phyloP scores from a whole-genome alignment of 2,113 vertebrate genomes.

The Archilochus colubris region DNA sequence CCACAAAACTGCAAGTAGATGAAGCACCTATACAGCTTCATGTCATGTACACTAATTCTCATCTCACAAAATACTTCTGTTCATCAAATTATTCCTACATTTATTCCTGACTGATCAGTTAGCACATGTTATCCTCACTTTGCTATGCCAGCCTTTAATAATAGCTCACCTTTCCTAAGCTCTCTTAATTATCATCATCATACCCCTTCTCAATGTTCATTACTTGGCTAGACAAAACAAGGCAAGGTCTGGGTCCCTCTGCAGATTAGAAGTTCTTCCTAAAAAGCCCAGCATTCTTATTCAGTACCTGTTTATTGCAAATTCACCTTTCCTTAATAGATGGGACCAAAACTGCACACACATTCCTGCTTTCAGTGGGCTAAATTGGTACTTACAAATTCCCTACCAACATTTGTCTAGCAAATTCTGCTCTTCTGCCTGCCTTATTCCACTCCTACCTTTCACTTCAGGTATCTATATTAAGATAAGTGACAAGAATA shows the following conservation, averaged over 20 bases:
- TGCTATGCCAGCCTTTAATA: not conserved
- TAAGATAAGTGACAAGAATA: not conserved
- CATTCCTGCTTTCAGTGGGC: not conserved
- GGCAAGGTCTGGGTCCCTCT: not conserved
- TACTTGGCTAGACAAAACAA: not conserved
- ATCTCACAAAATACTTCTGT: not conserved
- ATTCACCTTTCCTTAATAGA: not conserved
- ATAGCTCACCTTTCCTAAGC: not conserved
- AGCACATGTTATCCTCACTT: not conserved
- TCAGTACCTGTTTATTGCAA: not conserved
- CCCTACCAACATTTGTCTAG: not conserved
- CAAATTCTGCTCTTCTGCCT: not conserved
- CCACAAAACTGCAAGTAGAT: not conserved
- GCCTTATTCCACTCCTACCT: not conserved
- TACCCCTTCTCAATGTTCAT: not conserved
- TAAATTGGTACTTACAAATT: not conserved
- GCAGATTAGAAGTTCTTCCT: not conserved
- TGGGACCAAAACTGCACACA: fast-evolving
- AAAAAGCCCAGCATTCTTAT: not conserved
- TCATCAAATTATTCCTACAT: not conserved
- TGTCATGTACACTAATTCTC: not conserved
- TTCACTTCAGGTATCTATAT: not conserved
- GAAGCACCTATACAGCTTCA: not conserved
- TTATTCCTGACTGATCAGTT: not conserved
- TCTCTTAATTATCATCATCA: not conserved